These are phyloP conservation scores for Rhagium mordax DNA, from an alignment of 2,888 invertebrate species.

Conservation along the genomic window DNA sequence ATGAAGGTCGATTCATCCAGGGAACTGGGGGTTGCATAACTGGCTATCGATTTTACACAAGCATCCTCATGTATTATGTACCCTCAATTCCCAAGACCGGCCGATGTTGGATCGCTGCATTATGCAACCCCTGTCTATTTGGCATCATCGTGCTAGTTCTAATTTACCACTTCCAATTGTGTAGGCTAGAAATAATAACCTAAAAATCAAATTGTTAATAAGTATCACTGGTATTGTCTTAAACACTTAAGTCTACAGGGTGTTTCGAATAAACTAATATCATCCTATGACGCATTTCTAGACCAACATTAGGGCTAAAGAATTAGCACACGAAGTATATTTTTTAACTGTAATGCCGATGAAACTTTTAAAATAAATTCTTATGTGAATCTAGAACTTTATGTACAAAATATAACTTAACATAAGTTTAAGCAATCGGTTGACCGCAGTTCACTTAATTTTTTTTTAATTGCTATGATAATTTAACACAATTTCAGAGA, in stretches of 20 bases:
- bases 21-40: neutral
- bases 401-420: neutral
- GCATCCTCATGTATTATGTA: neutral
- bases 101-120: neutral
- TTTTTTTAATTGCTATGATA: neutral
- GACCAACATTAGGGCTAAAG: too few relatives aligned
- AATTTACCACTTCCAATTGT: neutral
- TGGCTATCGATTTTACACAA: neutral
- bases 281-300: too few relatives aligned
- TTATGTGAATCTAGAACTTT: neutral
- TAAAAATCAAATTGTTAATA: neutral
- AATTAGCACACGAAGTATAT: too few relatives aligned
- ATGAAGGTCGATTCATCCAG: neutral
- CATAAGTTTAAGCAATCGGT: neutral
- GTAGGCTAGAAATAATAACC: neutral
- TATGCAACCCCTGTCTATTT: neutral
- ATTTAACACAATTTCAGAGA: neutral
- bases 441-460: neutral
- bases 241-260: too few relatives aligned
- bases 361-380: neutral
- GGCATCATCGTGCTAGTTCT: neutral
- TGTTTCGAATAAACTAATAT: too few relatives aligned
- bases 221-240: too few relatives aligned
- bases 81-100: neutral
- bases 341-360: too few relatives aligned